Conservation (phyloP, 2,797 vertebrate species). For the Pelochelys cantorii region DNA sequence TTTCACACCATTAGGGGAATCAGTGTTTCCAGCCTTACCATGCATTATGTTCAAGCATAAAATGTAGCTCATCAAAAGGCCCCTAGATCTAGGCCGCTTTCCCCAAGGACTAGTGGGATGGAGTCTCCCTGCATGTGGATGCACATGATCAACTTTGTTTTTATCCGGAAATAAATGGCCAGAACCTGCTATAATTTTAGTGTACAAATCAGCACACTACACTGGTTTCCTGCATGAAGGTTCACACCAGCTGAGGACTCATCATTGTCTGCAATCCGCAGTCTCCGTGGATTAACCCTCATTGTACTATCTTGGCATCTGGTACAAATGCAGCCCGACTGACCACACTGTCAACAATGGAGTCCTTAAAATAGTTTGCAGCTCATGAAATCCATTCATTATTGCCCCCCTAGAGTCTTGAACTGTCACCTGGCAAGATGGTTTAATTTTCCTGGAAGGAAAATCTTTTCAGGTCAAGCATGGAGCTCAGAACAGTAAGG, state of each 20-base stretch:
- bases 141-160: constrained; percentile 50
- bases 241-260: constrained; percentile 22
- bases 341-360: neutral
- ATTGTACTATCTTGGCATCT: neutral
- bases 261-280: neutral
- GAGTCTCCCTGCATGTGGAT: neutral
- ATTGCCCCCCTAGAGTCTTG: accelerated
- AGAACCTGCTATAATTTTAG: constrained; percentile 11
- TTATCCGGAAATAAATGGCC: constrained; percentile 64
- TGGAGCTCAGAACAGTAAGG: neutral
- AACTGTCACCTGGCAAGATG: neutral
- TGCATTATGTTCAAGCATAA: constrained; percentile 73
- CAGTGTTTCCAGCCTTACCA: constrained; percentile 70
- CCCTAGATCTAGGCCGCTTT: constrained; percentile 54
- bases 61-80: constrained; percentile 62
- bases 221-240: constrained; percentile 10
- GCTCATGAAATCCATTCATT: neutral
- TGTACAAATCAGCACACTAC: constrained; percentile 43
- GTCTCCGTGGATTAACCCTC: neutral
- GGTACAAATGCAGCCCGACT: neutral
- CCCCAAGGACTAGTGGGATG: constrained; percentile 25
- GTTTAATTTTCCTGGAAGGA: neutral
- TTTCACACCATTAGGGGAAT: constrained; percentile 71
- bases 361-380: neutral
- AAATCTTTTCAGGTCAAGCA: neutral